A percentile compares a stretch with the other conserved stretches of the same genome.
Conservation (phyloP, 2,888 invertebrate genomes). For the Protonemura montana region DNA sequence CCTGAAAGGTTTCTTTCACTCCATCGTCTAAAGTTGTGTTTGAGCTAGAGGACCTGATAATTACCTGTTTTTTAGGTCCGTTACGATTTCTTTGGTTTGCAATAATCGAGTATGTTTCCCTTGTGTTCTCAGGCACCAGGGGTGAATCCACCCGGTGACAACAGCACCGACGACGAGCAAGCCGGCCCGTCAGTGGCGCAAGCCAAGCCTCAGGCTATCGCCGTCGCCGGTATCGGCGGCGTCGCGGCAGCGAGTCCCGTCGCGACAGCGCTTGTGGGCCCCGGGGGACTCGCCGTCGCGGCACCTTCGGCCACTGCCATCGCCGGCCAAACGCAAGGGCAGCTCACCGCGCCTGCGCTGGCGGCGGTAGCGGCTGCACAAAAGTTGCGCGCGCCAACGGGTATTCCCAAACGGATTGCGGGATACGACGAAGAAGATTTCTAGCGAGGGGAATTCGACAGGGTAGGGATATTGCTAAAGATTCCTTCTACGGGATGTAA, state of each 20-base stretch:
- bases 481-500: no score
- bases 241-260: conserved; percentile 62
- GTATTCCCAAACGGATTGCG: neutral
- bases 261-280: conserved; percentile 62
- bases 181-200: conserved; percentile 55
- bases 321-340: conserved; percentile 57
- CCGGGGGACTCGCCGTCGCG: conserved; percentile 61
- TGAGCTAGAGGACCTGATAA: no score
- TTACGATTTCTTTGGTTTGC: no score
- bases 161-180: conserved; percentile 50
- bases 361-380: conserved; percentile 10
- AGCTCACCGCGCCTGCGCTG: conserved; percentile 37
- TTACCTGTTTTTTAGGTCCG: no score
- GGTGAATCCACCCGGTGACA: conserved; percentile 51
- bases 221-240: conserved; percentile 62
- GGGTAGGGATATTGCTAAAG: no score
- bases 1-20: no score
- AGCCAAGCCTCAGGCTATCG: conserved; percentile 62
- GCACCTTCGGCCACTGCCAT: conserved; percentile 64
- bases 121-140: conserved; percentile 22
- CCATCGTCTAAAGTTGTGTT: no score
- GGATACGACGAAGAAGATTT: neutral
- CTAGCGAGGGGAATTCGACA: neutral
- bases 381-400: neutral
- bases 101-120: neutral